Percentiles rank a stretch among this genome's conserved stretches.
These are phyloP conservation scores for Cordilura impudica DNA, from an alignment of 2,888 invertebrate species.

Conservation along the genomic window DNA sequence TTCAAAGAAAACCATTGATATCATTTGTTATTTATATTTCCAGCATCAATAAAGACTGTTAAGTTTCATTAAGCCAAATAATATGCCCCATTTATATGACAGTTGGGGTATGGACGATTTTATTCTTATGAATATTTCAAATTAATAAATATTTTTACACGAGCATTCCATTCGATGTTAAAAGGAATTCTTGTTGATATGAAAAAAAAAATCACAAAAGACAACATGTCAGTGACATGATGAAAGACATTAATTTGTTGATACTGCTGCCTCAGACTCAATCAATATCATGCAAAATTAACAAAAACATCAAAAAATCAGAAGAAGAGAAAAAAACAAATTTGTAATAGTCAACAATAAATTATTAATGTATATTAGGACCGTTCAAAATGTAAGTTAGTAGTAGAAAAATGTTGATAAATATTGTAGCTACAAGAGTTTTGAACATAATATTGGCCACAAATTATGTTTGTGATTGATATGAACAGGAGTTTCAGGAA, in stretches of 20 bases:
- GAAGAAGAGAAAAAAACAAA: not conserved
- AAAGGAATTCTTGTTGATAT: not conserved
- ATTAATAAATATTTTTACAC: not conserved
- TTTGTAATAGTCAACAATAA: not conserved
- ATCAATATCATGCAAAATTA: not conserved
- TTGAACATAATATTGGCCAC: too few relatives aligned
- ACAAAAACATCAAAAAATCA: not conserved
- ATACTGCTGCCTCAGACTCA: not conserved
- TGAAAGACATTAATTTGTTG: slow-evolving; percentile 7
- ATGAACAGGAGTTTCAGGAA: too few relatives aligned
- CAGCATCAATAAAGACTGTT: too few relatives aligned
- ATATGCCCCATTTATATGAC: not conserved
- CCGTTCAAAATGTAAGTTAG: too few relatives aligned
- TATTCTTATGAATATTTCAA: not conserved
- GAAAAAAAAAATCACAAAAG: not conserved
- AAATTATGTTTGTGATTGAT: too few relatives aligned
- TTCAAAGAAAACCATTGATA: too few relatives aligned
- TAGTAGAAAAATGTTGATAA: too few relatives aligned
- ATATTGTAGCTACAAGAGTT: too few relatives aligned
- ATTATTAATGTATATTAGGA: too few relatives aligned
- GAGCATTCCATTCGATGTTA: not conserved
- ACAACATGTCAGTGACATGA: slow-evolving; percentile 26
- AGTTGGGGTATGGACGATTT: not conserved
- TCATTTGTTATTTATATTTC: too few relatives aligned
- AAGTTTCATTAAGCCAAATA: not conserved